These are phyloP conservation scores for Peromyscus maniculatus DNA, from an alignment of 2,113 vertebrate species.

Conservation along the genomic window DNA sequence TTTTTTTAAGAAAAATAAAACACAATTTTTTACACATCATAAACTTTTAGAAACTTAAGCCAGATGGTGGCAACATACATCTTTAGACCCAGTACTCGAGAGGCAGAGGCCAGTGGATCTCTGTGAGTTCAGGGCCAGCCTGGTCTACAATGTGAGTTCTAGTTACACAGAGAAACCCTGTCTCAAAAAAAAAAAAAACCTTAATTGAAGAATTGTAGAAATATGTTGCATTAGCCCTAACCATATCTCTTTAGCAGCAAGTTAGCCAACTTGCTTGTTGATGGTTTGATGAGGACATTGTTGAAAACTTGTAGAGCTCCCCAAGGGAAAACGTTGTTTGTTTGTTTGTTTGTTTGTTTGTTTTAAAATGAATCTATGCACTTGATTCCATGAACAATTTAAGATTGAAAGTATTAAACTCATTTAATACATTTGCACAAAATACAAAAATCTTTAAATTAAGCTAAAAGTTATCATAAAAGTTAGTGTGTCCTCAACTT, in stretches of 20 bases:
- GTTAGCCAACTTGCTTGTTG: neutral
- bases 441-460: conserved; percentile 31
- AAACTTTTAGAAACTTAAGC: neutral
- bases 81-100: too few species aligned
- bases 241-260: neutral
- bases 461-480: conserved; percentile 27
- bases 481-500: conserved; percentile 20
- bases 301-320: neutral
- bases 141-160: too few species aligned
- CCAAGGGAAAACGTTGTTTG: neutral
- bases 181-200: too few species aligned
- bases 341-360: too few species aligned
- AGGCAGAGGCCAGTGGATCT: too few species aligned
- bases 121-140: too few species aligned
- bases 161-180: too few species aligned
- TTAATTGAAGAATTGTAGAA: conserved; percentile 34
- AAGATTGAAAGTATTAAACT: conserved; percentile 18
- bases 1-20: conserved; percentile 22
- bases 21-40: neutral
- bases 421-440: neutral
- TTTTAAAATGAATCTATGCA: too few species aligned
- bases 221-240: neutral
- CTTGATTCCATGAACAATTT: neutral
- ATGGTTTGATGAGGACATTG: neutral
- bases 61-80: too few species aligned